Percentiles rank a stretch among this genome's conserved stretches.
These are phyloP conservation scores for Drosophila prolongata DNA, from an alignment of 2,888 invertebrate species.

Conservation along the genomic window DNA sequence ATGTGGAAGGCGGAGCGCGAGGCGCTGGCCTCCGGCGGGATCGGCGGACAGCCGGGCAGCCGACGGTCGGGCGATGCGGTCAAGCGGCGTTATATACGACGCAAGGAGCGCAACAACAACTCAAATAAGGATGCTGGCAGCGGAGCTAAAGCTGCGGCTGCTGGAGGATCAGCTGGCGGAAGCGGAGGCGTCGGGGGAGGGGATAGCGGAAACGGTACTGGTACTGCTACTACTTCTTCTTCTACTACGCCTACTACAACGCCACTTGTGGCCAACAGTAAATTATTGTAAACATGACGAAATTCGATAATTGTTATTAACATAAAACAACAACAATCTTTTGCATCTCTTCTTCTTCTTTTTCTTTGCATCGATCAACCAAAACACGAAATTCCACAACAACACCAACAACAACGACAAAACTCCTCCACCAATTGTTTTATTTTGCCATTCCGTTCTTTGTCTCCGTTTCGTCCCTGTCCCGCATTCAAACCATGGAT, in stretches of 20 bases:
- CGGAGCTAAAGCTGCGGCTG: slow-evolving; percentile 33
- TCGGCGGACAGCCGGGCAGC: slow-evolving; percentile 47
- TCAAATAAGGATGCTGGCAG: slow-evolving; percentile 54
- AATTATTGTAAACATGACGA: slow-evolving; percentile 85
- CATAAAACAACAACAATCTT: slow-evolving; percentile 85
- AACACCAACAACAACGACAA: slow-evolving; percentile 21
- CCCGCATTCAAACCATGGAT: slow-evolving; percentile 19
- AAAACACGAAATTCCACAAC: slow-evolving; percentile 25
- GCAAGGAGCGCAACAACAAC: slow-evolving; percentile 73
- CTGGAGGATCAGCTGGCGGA: slow-evolving; percentile 35
- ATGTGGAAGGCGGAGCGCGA: slow-evolving; percentile 83
- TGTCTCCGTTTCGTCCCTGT: slow-evolving; percentile 25
- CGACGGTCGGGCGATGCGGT: slow-evolving; percentile 63
- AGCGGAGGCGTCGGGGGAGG: slow-evolving; percentile 53
- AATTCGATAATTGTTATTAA: slow-evolving; percentile 85
- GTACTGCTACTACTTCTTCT: slow-evolving; percentile 81
- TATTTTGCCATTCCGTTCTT: slow-evolving; percentile 55
- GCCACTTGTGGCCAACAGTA: slow-evolving; percentile 85
- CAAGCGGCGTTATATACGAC: slow-evolving; percentile 81
- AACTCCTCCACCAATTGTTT: slow-evolving; percentile 48
- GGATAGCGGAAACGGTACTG: slow-evolving; percentile 82
- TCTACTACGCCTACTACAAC: slow-evolving; percentile 82
- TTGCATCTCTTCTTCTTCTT: slow-evolving; percentile 82
- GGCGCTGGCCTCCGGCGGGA: slow-evolving; percentile 67
- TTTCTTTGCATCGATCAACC: slow-evolving; percentile 61